Base-by-base conservation (phyloP, 2,888 invertebrate species). In the Euplexia lucipara region DNA sequence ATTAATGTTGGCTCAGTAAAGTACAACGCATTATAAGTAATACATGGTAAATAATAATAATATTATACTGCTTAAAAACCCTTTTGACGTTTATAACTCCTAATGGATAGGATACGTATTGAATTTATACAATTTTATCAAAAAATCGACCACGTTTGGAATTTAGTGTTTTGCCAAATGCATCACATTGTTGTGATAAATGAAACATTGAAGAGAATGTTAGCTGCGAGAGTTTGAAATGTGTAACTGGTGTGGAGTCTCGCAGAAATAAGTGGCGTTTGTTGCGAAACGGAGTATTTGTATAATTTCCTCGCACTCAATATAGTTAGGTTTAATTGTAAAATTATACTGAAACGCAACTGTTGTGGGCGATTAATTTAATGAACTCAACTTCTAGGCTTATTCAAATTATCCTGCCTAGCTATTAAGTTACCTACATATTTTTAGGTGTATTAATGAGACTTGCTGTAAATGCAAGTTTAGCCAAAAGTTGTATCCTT, bases 151-250 rank as follows among this genome's bases (percentile, higher is more conserved):
- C 71, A 81, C 59, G 45, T 75, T 78, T 62, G 66, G 54, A 71
- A 52, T 53, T 57, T 72, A 57, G 64, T 79, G 68, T 70, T 80
- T 62, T 69, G 79, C 79, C 78, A 80, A 81, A 81, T 70, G 56
- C 68, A 62, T 73, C 75, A 73, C 75, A 64, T 52, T 63, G 54
- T 73, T 79, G 80, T 80, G 79, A 78, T 79, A 68, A 75, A 59
- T 3, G 5, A 59, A 60, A 53, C 37, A 62, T 57, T 66, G 51
- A 59, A 37, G 22, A 53, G 70, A 79, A 65, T 53, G 39, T 69
- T 77, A 77, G 63, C 14, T 52, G 39, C 79, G 65, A 45, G 56
- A n/a, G n/a, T n/a, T n/a, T n/a, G n/a, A n/a, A n/a, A n/a, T n/a
- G n/a, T 57, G 60, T 63, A 37, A 47, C 39, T 42, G 62, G 57